phyloP scores from a whole-genome alignment of 2,797 vertebrate species.

The Lepus townsendii region DNA sequence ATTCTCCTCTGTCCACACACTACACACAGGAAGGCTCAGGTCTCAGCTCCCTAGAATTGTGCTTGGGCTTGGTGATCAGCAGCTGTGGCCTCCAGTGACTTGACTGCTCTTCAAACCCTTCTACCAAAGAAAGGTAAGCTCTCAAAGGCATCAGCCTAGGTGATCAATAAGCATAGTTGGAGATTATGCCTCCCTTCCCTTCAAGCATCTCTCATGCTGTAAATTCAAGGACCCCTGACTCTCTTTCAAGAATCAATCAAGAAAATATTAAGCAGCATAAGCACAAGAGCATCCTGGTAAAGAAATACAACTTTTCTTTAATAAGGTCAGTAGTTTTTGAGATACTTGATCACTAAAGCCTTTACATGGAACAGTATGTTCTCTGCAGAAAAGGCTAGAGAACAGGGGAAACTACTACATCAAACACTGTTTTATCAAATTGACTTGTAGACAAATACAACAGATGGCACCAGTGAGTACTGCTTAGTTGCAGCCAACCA shows the following conservation, averaged over 20 bases:
- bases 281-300: neutral
- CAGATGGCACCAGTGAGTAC: conserved; percentile 35
- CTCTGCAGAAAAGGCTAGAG: conserved; percentile 60
- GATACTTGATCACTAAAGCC: conserved; percentile 50
- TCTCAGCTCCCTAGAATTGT: neutral
- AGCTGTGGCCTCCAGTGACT: neutral
- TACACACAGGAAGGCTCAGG: neutral
- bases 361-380: conserved; percentile 51
- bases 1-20: neutral
- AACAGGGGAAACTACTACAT: conserved; percentile 63
- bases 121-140: conserved; percentile 21
- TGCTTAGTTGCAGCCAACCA: conserved; percentile 35
- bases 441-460: conserved; percentile 40
- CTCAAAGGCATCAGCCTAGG: neutral
- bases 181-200: neutral
- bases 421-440: conserved; percentile 67
- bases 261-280: conserved; percentile 28
- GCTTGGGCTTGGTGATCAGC: neutral
- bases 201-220: neutral
- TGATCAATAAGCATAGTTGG: neutral
- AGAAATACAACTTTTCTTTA: conserved; percentile 25
- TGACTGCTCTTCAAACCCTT: neutral
- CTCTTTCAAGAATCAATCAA: conserved; percentile 38
- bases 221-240: conserved; percentile 19
- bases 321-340: conserved; percentile 38